These are phyloP conservation scores for Ciona savignyi DNA, from an alignment of 23 tunicate species.

Conservation along the genomic window DNA sequence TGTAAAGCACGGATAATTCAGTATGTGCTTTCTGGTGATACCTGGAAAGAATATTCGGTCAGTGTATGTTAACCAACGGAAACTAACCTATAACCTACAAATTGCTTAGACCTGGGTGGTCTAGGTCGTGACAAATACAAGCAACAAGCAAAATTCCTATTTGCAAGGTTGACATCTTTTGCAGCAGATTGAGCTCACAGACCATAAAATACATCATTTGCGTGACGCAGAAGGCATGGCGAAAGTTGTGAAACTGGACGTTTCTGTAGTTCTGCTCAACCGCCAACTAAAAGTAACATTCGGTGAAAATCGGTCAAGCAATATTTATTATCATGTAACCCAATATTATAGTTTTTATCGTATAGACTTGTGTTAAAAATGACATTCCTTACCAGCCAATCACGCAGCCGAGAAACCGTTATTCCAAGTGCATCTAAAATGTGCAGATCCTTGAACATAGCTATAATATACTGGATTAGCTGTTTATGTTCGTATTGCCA, in stretches of 20 bases:
- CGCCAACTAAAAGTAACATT: slow-evolving; percentile 11
- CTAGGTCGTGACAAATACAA: slow-evolving; percentile 46
- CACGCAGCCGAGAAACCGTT: not conserved
- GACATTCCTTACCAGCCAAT: slow-evolving; percentile 29
- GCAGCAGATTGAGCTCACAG: slow-evolving; percentile 9
- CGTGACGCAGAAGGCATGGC: slow-evolving; percentile 58
- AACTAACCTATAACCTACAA: slow-evolving; percentile 3
- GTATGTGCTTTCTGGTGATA: slow-evolving; percentile 39
- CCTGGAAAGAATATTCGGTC: not conserved
- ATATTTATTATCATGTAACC: too few relatives aligned
- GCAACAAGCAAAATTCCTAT: slow-evolving; percentile 34
- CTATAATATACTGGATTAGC: slow-evolving; percentile 9
- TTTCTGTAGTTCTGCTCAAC: slow-evolving; percentile 31
- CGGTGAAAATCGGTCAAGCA: too few relatives aligned
- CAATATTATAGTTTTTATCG: not conserved
- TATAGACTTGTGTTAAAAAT: not conserved
- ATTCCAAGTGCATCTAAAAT: slow-evolving; percentile 14
- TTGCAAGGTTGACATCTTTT: slow-evolving; percentile 22
- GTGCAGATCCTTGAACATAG: slow-evolving; percentile 26
- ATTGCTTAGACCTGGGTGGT: slow-evolving; percentile 50
- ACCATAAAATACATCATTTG: slow-evolving; percentile 51
- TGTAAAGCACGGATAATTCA: slow-evolving; percentile 31
- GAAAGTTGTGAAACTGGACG: slow-evolving; percentile 41
- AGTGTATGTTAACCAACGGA: not conserved
- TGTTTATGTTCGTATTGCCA: slow-evolving; percentile 22